A percentile compares a stretch with the other conserved stretches of the same genome.
Evolutionary conservation across 2,888 invertebrate species (phyloP).

Genomic region (Xanthorhoe designata): DNA sequence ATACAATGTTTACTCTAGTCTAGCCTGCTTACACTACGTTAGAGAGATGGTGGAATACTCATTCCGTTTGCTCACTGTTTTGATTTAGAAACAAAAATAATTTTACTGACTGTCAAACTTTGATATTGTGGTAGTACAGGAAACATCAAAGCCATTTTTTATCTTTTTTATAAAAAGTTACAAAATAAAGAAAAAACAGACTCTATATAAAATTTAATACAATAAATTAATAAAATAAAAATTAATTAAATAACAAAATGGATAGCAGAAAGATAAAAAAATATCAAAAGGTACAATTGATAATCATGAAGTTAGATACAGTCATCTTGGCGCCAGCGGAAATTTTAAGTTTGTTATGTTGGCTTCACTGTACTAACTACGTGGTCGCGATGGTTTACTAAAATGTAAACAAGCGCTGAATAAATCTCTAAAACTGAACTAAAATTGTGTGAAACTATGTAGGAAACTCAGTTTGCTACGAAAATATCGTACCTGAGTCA

Average conservation of each 20-base stretch:
- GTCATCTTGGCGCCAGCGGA: slow-evolving; percentile 79
- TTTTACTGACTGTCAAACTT: slow-evolving; percentile 13
- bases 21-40: no score
- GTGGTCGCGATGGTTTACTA: slow-evolving; percentile 78
- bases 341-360: slow-evolving; percentile 62
- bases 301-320: slow-evolving; percentile 59
- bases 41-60: no score
- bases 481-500: slow-evolving; percentile 1
- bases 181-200: background rate
- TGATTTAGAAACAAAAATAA: background rate
- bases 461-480: slow-evolving; percentile 27
- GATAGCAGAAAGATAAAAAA: background rate
- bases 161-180: background rate
- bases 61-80: background rate
- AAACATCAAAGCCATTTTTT: slow-evolving; percentile 7
- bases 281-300: slow-evolving; percentile 3
- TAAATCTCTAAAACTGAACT: slow-evolving; percentile 36
- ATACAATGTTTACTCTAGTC: no score
- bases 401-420: slow-evolving; percentile 80
- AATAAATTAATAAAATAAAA: background rate
- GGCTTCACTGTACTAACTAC: slow-evolving; percentile 77
- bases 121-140: slow-evolving; percentile 21
- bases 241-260: background rate
- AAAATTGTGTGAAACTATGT: slow-evolving; percentile 29
- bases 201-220: background rate